Evolutionary conservation across 2,797 vertebrate genomes (phyloP).

Genomic region (Mormyrus proboscirostris): DNA sequence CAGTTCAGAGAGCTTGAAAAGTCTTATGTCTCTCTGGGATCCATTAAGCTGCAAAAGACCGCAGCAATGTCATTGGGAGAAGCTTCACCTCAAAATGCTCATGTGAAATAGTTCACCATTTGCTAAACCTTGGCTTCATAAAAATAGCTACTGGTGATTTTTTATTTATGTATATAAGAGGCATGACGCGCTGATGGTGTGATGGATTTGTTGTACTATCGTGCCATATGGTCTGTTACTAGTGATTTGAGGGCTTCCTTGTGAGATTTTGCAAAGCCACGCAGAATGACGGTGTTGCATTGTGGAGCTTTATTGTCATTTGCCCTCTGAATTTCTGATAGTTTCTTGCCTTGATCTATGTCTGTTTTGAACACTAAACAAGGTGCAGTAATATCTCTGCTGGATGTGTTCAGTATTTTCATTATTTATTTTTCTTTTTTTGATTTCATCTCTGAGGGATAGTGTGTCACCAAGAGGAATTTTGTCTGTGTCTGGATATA

Average conservation of each 20-base stretch:
- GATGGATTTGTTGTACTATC: not conserved
- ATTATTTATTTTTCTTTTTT: not conserved
- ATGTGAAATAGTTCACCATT: not conserved
- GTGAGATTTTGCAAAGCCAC: not conserved
- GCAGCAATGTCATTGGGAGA: not conserved
- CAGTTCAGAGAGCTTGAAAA: not conserved
- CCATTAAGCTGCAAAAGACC: not conserved
- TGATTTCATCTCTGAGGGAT: not conserved
- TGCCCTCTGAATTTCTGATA: not conserved
- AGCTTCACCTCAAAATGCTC: not conserved
- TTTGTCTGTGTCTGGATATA: not conserved
- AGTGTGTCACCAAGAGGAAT: not conserved
- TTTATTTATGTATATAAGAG: not conserved
- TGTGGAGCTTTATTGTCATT: conserved; percentile 4
- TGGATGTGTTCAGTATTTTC: not conserved
- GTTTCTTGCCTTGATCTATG: not conserved
- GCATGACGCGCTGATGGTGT: not conserved
- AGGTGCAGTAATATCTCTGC: not conserved
- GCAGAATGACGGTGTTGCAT: not conserved
- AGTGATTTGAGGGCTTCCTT: conserved; percentile 11
- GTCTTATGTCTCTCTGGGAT: not conserved
- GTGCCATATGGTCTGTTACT: not conserved
- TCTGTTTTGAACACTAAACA: not conserved
- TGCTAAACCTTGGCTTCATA: not conserved
- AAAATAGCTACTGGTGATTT: not conserved